Conservation (phyloP, 2,113 vertebrate genomes). For the Forbesichthys agassizii region DNA sequence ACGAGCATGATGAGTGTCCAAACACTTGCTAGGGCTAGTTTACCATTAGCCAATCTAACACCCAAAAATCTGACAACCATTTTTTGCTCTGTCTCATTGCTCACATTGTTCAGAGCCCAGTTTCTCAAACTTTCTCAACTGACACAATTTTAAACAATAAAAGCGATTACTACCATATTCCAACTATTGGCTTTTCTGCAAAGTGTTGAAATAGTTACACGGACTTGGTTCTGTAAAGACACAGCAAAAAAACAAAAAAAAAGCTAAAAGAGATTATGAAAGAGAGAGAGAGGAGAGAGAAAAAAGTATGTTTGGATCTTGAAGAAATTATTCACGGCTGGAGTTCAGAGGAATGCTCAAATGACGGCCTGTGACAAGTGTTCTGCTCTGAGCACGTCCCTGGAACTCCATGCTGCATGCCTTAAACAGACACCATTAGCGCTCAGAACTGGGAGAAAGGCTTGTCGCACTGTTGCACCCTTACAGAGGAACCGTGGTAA, state of each 20-base stretch:
- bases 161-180: slow-evolving; percentile 49
- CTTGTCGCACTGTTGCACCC: slow-evolving; percentile 36
- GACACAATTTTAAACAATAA: slow-evolving; percentile 67
- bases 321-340: slow-evolving; percentile 71
- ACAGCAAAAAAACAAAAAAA: slow-evolving; percentile 16
- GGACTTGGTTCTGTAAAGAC: slow-evolving; percentile 63
- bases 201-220: slow-evolving; percentile 73
- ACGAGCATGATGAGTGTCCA: slow-evolving; percentile 65
- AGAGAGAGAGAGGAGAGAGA: neutral
- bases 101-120: slow-evolving; percentile 54
- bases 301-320: slow-evolving; percentile 57
- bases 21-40: slow-evolving; percentile 40
- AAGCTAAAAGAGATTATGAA: neutral
- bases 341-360: slow-evolving; percentile 65
- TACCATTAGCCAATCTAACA: slow-evolving; percentile 61
- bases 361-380: slow-evolving; percentile 72
- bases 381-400: slow-evolving; percentile 58
- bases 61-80: slow-evolving; percentile 30
- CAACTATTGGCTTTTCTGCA: slow-evolving; percentile 62
- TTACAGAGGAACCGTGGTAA: slow-evolving; percentile 42
- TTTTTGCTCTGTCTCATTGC: slow-evolving; percentile 34
- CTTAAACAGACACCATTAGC: slow-evolving; percentile 70
- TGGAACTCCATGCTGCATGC: slow-evolving; percentile 41
- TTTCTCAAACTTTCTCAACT: slow-evolving; percentile 68
- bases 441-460: slow-evolving; percentile 52